Evolutionary conservation across 2,888 invertebrate genomes (phyloP).

Genomic region (Drosophila antonietae): DNA sequence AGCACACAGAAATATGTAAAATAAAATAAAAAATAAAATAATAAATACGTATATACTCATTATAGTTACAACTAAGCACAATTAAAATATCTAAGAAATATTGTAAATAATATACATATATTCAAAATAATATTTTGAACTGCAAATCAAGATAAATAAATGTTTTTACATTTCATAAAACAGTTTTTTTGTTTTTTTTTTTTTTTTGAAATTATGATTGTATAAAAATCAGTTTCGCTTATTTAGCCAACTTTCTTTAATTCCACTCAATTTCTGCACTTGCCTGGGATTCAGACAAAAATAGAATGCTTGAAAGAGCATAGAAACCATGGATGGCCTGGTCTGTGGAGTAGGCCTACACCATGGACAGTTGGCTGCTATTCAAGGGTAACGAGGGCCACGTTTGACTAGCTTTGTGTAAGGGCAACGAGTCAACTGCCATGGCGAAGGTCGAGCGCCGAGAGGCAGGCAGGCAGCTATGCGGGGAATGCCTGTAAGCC

Average conservation of each 20-base stretch:
- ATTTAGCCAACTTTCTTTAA: background rate
- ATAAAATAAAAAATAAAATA: too few relatives aligned
- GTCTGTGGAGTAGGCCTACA: background rate
- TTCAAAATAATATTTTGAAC: too few relatives aligned
- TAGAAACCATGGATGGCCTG: background rate
- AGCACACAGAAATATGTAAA: too few relatives aligned
- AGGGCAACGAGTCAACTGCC: conserved; percentile 20
- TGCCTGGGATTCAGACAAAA: background rate
- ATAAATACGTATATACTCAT: too few relatives aligned
- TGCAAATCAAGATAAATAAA: too few relatives aligned
- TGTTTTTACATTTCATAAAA: too few relatives aligned
- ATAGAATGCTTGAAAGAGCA: background rate
- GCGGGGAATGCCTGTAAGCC: conserved; percentile 70
- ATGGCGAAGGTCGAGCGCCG: conserved; percentile 9
- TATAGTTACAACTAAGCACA: too few relatives aligned
- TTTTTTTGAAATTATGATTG: too few relatives aligned
- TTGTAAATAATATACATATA: too few relatives aligned
- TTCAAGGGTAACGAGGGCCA: background rate
- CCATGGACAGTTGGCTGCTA: background rate
- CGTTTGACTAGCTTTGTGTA: conserved; percentile 16
- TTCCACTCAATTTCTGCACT: background rate
- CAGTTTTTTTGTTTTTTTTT: too few relatives aligned
- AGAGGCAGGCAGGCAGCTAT: conserved; percentile 36
- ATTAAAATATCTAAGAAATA: too few relatives aligned
- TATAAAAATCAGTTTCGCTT: background rate